Conservation (phyloP, 2,113 vertebrate species). For the Edolisoma coerulescens region DNA sequence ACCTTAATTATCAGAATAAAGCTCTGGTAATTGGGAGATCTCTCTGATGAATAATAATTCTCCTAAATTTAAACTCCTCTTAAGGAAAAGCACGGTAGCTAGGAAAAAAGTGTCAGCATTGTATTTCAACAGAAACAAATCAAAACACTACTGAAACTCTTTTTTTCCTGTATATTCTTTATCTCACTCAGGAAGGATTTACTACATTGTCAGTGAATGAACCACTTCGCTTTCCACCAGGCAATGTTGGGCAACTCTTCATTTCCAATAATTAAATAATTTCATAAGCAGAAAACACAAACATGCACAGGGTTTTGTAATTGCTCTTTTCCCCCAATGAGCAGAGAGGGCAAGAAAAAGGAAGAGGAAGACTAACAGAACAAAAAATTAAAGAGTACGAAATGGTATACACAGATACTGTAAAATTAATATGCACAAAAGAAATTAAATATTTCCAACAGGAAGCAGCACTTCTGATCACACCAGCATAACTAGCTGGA, state of each 20-base stretch:
- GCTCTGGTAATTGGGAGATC: background rate
- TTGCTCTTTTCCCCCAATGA: background rate
- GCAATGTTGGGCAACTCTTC: background rate
- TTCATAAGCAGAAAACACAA: background rate
- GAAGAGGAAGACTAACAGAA: background rate
- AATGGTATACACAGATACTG: background rate
- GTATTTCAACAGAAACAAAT: background rate
- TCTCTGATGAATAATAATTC: background rate
- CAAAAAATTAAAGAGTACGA: background rate
- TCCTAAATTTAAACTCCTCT: background rate
- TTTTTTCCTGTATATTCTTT: background rate
- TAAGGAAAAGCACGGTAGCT: background rate
- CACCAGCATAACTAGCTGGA: background rate
- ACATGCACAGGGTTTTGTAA: background rate
- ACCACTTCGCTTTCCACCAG: fast-evolving
- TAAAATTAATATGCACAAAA: background rate
- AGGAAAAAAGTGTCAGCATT: background rate
- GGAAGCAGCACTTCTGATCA: background rate
- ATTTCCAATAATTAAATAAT: background rate
- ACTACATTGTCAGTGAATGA: background rate
- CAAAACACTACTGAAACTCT: background rate
- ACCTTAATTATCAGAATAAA: slow-evolving; percentile 8
- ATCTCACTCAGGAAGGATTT: background rate
- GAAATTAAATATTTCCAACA: background rate
- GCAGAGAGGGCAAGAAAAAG: background rate